phyloP scores from a whole-genome alignment of 2,113 vertebrate genomes.

The Saguinus midas region DNA sequence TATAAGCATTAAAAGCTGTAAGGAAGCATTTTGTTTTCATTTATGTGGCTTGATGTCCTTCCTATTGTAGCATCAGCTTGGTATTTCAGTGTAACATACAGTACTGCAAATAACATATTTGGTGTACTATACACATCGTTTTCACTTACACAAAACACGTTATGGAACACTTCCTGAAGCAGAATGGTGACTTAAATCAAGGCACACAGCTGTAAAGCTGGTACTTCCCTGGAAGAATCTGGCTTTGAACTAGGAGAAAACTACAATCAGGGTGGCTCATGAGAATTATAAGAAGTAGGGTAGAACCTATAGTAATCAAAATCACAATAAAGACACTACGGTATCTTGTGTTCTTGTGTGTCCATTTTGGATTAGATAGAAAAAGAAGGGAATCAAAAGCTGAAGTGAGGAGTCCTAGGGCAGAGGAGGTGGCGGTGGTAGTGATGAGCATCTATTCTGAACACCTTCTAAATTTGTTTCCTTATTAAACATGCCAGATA shows the following conservation, averaged over 20 bases:
- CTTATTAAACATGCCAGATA: background rate
- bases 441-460: background rate
- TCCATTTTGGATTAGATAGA: background rate
- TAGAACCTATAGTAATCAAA: background rate
- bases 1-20: background rate
- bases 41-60: background rate
- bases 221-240: constrained; percentile 44
- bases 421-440: background rate
- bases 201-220: background rate
- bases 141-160: background rate
- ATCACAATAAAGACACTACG: background rate
- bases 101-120: background rate
- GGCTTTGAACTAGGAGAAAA: constrained; percentile 29
- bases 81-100: background rate
- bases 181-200: constrained; percentile 34
- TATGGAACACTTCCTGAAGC: constrained; percentile 8
- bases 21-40: constrained; percentile 28
- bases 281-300: background rate
- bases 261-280: background rate
- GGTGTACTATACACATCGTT: background rate
- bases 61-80: background rate
- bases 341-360: background rate
- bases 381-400: constrained; percentile 29
- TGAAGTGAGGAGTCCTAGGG: background rate
- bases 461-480: background rate